Evolutionary conservation across 2,888 invertebrate genomes (phyloP), one percentile per base, ranked within the genome.

Genomic region (Drosophila mercatorum): DNA sequence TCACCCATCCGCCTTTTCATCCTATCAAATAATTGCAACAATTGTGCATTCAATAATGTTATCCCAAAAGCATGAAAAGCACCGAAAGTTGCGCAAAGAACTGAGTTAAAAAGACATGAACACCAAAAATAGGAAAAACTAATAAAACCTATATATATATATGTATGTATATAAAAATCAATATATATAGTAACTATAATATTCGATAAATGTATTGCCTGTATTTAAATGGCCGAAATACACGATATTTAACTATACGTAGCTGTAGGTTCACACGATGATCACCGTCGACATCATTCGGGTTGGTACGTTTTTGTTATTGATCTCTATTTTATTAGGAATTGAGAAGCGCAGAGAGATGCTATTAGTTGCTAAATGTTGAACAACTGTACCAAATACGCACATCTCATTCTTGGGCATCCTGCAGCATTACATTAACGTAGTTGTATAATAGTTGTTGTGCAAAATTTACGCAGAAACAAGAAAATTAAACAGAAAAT

Each of bases 41-140:
- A 58, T 44, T 72, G 62, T 52, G 57, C 47, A 53, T 43, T 44
- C 40, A 61, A 63, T 49, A 61, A 75, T 79, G 66, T 65, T 72
- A 59, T 65, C 70, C 68, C 58, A 71, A 65, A 28, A n/a, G 7
- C 31, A 41, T 66, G 60, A 76, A 68, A 87, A 89, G 90, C 91
- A 90, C 83, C 78, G 78, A 76, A 80, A 84, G 89, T 88, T 89
- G 91, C 91, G 89, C 87, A 91, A 89, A 89, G 89, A 91, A 89
- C 89, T 89, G 89, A 89, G 83, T 89, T 88, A 79, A 83, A 68
- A 89, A 90, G 88, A 89, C 90, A 78, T 89, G 81, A 90, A 90
- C 78, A 82, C 88, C 75, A 72, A 78, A 34, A 53, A 53, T 14
- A 40, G 55, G 56, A 69, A 55, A 63, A 53, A 65, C 44, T 68